Evolutionary conservation across 2,113 vertebrate species (phyloP).

Genomic region (Alosa alosa): DNA sequence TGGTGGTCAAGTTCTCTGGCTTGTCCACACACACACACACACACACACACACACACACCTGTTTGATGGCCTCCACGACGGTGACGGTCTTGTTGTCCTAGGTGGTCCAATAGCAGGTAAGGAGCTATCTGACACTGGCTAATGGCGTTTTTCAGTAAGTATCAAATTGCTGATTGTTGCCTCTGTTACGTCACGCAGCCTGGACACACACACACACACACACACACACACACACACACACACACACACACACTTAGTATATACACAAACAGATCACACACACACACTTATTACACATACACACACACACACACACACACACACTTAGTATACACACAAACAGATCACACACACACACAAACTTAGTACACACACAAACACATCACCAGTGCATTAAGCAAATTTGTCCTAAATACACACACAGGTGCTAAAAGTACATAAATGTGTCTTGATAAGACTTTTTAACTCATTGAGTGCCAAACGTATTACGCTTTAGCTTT

Average conservation of each 20-base stretch:
- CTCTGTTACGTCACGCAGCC: conserved; percentile 77
- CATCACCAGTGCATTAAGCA: no score
- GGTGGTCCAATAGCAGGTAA: conserved; percentile 94
- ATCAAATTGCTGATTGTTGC: no score
- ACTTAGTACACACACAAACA: neutral
- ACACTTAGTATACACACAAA: neutral
- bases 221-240: neutral
- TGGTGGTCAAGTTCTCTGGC: no score
- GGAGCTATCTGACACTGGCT: conserved; percentile 83
- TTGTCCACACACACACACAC: neutral
- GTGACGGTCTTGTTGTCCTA: conserved; percentile 96
- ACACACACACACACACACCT: conserved; percentile 60
- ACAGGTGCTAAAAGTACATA: no score
- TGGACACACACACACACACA: conserved; percentile 46
- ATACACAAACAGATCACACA: neutral
- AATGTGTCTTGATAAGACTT: no score
- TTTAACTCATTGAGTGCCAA: no score
- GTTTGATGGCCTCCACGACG: conserved; percentile 91
- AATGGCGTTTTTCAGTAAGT: no score
- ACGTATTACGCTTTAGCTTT: no score
- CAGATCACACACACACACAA: neutral
- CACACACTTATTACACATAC: neutral
- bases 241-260: conserved; percentile 2
- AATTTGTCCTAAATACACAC: no score
- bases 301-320: neutral